Percentiles rank a stretch among this genome's conserved stretches.
Evolutionary conservation across 2,797 vertebrate species (phyloP).

Genomic region (Kryptolebias ocellatus): DNA sequence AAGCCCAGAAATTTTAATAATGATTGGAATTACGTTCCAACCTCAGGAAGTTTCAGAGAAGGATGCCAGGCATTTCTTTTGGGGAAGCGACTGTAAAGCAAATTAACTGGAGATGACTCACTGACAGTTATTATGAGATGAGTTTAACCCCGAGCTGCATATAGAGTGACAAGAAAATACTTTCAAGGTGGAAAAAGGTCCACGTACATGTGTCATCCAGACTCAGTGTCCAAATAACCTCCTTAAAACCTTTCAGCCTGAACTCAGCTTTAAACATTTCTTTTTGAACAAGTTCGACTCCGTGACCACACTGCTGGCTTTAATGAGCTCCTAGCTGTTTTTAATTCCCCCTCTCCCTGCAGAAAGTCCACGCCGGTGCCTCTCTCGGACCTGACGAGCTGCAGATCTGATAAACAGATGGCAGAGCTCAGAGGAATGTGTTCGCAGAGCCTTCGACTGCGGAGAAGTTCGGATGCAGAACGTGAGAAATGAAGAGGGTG

Average conservation of each 20-base stretch:
- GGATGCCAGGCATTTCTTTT: too few species aligned
- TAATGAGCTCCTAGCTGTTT: too few species aligned
- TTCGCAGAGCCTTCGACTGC: background rate
- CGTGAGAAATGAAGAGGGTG: background rate
- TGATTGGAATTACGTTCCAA: background rate
- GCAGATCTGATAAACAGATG: background rate
- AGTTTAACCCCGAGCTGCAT: background rate
- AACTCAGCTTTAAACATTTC: too few species aligned
- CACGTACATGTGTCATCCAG: background rate
- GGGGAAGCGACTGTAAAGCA: background rate
- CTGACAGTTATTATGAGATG: background rate
- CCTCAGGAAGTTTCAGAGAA: background rate
- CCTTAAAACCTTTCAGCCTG: background rate
- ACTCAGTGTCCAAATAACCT: too few species aligned
- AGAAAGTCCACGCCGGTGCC: background rate
- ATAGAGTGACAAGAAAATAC: background rate
- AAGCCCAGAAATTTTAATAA: background rate
- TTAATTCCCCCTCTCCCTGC: background rate
- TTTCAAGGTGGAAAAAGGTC: background rate
- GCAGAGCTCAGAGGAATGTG: background rate
- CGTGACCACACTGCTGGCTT: too few species aligned
- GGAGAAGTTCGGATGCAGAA: slow-evolving; percentile 10
- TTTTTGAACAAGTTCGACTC: background rate
- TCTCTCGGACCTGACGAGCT: background rate
- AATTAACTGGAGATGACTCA: background rate